These are phyloP conservation scores for Bombus ignitus DNA, from an alignment of 1,140 invertebrate genomes.

Conservation along the genomic window DNA sequence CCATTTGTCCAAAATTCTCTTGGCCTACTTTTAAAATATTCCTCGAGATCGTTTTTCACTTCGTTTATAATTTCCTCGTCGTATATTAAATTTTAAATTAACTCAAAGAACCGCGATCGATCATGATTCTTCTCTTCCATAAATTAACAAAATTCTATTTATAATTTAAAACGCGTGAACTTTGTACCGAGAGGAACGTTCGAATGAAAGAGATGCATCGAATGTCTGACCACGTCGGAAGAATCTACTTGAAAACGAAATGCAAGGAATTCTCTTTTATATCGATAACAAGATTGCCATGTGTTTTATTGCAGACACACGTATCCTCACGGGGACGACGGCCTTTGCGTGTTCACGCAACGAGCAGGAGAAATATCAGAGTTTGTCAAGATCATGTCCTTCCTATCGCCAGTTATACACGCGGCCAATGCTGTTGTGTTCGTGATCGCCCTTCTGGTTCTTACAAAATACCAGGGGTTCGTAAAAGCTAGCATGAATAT, in stretches of 20 bases:
- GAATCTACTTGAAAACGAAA: background rate
- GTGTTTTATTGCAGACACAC: slow-evolving; percentile 32
- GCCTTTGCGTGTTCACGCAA: slow-evolving; percentile 44
- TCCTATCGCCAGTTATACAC: slow-evolving; percentile 5
- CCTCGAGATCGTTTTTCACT: too few relatives aligned
- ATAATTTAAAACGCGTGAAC: too few relatives aligned
- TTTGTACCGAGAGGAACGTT: background rate
- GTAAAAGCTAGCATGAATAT: slow-evolving; percentile 11
- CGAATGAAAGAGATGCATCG: background rate
- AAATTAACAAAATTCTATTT: background rate
- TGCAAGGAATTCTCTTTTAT: background rate
- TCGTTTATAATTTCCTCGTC: too few relatives aligned
- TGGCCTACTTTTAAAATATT: too few relatives aligned
- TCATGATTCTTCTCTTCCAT: background rate
- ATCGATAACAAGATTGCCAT: background rate
- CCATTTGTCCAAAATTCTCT: too few relatives aligned
- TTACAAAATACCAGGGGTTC: slow-evolving; percentile 18
- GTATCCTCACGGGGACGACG: slow-evolving; percentile 46
- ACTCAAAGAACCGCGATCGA: background rate
- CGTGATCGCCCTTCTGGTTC: background rate
- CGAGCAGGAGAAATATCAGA: slow-evolving; percentile 20
- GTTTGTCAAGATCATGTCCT: slow-evolving; percentile 28
- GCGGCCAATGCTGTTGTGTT: background rate
- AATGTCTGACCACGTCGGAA: background rate
- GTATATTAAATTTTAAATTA: background rate